Percentiles rank a stretch among this genome's conserved stretches.
Conservation (phyloP, 2,113 vertebrate species). For the Pitta sordida region DNA sequence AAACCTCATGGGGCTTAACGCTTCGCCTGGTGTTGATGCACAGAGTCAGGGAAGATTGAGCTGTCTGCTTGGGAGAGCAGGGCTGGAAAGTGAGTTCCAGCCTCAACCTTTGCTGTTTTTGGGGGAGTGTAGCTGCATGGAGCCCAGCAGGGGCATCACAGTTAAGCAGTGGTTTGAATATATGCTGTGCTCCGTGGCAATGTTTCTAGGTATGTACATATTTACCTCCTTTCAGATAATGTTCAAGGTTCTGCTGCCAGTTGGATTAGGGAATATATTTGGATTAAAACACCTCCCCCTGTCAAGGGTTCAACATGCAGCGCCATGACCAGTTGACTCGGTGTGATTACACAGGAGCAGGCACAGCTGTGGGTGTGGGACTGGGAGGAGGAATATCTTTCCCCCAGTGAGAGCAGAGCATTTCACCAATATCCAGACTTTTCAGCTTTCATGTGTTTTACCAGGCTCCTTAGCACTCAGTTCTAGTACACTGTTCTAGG, state of each 20-base stretch:
- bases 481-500: not conserved
- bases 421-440: not conserved
- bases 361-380: not conserved
- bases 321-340: not conserved
- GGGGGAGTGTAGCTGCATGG: not conserved
- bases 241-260: not conserved
- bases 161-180: not conserved
- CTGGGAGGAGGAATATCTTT: not conserved
- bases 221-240: not conserved
- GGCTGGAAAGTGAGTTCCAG: not conserved
- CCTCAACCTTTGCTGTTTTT: not conserved
- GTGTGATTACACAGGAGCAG: not conserved
- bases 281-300: not conserved
- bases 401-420: not conserved
- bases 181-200: not conserved
- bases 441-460: not conserved
- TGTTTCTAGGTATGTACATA: not conserved
- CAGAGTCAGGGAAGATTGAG: not conserved
- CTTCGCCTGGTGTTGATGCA: accelerated
- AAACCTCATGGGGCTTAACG: not conserved
- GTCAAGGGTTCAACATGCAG: not conserved
- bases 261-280: not conserved
- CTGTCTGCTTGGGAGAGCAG: accelerated
- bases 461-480: not conserved
- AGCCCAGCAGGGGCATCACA: not conserved